phyloP scores from a whole-genome alignment of 2,797 vertebrate species.

The Danio aesculapii region DNA sequence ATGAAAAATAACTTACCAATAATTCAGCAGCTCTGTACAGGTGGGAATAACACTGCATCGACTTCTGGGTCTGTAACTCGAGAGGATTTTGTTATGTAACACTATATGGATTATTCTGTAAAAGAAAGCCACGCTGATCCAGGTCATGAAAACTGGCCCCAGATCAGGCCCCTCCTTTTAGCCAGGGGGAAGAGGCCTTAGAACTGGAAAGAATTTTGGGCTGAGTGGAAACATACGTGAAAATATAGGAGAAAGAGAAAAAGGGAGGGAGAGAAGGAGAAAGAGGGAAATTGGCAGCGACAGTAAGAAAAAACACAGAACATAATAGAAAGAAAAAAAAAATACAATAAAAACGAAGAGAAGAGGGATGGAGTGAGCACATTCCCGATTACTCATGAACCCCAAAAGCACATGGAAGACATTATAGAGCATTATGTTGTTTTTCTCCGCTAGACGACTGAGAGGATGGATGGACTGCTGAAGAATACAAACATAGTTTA shows the following conservation, averaged over 20 bases:
- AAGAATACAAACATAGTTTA: slow-evolving; percentile 1
- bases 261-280: slow-evolving; percentile 47
- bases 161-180: slow-evolving; percentile 39
- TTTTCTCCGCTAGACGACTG: slow-evolving; percentile 34
- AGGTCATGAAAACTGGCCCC: slow-evolving; percentile 46
- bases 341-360: slow-evolving; percentile 1
- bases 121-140: slow-evolving; percentile 31
- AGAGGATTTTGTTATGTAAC: slow-evolving; percentile 25
- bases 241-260: slow-evolving; percentile 44
- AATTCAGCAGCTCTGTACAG: neutral
- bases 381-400: slow-evolving; percentile 49
- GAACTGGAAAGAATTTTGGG: slow-evolving; percentile 42
- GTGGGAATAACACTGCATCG: neutral
- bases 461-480: slow-evolving; percentile 7
- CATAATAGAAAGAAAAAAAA: neutral
- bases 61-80: slow-evolving; percentile 27
- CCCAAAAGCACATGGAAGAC: slow-evolving; percentile 47
- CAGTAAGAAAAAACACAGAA: slow-evolving; percentile 25
- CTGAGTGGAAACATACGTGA: slow-evolving; percentile 50
- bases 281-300: slow-evolving; percentile 19
- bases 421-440: slow-evolving; percentile 51
- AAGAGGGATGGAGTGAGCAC: slow-evolving; percentile 2
- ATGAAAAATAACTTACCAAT: neutral
- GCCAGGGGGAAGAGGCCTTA: slow-evolving; percentile 35
- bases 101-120: slow-evolving; percentile 28